These are phyloP conservation scores for Acanthurus tractus DNA, from an alignment of 2,797 vertebrate species.

Conservation along the genomic window DNA sequence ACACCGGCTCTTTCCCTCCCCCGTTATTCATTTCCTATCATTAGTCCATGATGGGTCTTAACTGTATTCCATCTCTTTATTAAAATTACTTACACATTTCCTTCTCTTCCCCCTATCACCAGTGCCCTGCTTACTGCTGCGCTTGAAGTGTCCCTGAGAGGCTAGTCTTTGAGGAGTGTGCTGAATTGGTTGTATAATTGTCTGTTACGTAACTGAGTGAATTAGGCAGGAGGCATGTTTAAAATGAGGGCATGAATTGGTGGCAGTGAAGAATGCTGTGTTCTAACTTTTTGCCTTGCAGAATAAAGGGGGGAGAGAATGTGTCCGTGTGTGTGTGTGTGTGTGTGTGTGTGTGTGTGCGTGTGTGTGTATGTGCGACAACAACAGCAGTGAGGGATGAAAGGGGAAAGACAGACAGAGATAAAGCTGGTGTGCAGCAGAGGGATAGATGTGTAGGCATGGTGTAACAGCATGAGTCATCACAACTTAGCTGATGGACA, in stretches of 20 bases:
- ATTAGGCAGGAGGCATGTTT: constrained; percentile 79
- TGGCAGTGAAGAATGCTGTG: constrained; percentile 64
- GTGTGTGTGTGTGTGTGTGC: constrained; percentile 38
- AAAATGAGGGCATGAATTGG: constrained; percentile 75
- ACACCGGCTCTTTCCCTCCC: constrained; percentile 64
- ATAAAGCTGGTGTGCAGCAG: constrained; percentile 58
- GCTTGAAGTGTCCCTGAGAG: constrained; percentile 73
- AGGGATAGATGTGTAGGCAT: constrained; percentile 69
- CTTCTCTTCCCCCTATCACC: constrained; percentile 34
- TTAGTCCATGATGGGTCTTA: constrained; percentile 69
- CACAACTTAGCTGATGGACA: constrained; percentile 70
- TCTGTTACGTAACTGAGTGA: constrained; percentile 79
- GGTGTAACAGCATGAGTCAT: constrained; percentile 79
- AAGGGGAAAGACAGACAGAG: constrained; percentile 55
- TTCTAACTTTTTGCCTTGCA: constrained; percentile 59
- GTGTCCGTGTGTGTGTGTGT: constrained; percentile 43
- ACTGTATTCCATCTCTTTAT: constrained; percentile 71
- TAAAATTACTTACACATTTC: constrained; percentile 67
- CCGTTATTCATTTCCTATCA: constrained; percentile 72
- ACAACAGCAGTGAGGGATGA: constrained; percentile 52
- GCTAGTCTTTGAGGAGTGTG: constrained; percentile 68
- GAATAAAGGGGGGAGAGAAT: constrained; percentile 54
- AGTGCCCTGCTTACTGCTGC: constrained; percentile 44
- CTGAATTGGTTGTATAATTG: constrained; percentile 83
- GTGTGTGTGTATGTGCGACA: constrained; percentile 37